phyloP scores from a whole-genome alignment of 1,140 invertebrate species.

The Drosophila kohkoa region DNA sequence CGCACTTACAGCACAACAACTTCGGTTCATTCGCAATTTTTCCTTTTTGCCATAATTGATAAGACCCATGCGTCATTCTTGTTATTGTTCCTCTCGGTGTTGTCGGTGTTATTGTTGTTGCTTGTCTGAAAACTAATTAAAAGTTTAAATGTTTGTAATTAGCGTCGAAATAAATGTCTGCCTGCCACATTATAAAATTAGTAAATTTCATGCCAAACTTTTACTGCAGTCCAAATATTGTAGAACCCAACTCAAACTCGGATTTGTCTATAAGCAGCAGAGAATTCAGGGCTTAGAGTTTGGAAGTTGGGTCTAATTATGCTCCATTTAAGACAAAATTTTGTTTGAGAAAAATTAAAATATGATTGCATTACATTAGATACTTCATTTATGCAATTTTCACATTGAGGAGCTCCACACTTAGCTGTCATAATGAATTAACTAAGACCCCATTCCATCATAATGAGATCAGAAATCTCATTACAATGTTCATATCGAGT shows the following conservation, averaged over 20 bases:
- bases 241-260: conserved; percentile 44
- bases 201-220: conserved; percentile 75
- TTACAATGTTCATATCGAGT: too few species aligned
- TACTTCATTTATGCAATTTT: conserved; percentile 10
- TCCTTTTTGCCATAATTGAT: conserved; percentile 28
- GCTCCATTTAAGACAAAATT: background rate
- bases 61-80: conserved; percentile 31
- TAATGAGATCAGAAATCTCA: too few species aligned
- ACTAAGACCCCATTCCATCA: too few species aligned
- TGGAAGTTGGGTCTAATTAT: conserved; percentile 7
- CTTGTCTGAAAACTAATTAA: conserved; percentile 79
- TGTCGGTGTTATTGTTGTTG: conserved; percentile 37
- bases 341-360: background rate
- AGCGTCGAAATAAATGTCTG: conserved; percentile 81
- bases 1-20: background rate
- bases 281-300: background rate
- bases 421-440: too few species aligned
- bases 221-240: conserved; percentile 56
- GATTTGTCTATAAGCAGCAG: conserved; percentile 6
- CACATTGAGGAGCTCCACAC: background rate
- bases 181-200: conserved; percentile 80
- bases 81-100: conserved; percentile 4
- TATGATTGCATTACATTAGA: background rate
- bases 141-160: conserved; percentile 83
- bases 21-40: conserved; percentile 19